These are phyloP conservation scores for Probosciger aterrimus DNA, from an alignment of 2,113 vertebrate species.

Conservation along the genomic window DNA sequence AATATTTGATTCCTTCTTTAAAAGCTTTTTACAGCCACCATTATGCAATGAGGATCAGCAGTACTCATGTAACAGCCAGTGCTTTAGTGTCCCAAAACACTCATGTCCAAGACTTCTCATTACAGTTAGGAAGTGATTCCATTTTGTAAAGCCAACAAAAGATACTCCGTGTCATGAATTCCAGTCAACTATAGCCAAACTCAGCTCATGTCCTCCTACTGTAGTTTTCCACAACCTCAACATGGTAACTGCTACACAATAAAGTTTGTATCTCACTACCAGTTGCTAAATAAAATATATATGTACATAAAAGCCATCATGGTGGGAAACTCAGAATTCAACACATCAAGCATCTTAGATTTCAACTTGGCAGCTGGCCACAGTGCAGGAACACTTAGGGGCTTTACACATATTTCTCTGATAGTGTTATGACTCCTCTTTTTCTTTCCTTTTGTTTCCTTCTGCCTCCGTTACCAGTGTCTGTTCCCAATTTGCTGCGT, in stretches of 20 bases:
- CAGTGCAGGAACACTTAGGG: background rate
- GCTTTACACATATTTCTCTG: background rate
- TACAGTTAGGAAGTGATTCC: constrained; percentile 40
- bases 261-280: background rate
- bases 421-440: background rate
- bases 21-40: background rate
- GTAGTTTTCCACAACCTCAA: constrained; percentile 32
- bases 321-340: constrained; percentile 37
- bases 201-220: background rate
- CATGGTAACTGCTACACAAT: background rate
- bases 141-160: constrained; percentile 28
- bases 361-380: background rate
- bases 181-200: constrained; percentile 14
- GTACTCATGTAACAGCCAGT: background rate
- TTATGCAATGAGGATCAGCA: background rate
- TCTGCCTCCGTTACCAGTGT: background rate
- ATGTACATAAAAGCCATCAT: background rate
- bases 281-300: constrained; percentile 34
- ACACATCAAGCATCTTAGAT: background rate
- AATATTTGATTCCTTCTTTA: constrained; percentile 1
- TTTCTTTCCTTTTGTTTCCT: background rate
- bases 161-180: constrained; percentile 20
- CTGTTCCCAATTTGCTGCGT: background rate
- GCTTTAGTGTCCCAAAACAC: background rate
- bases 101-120: background rate